Evolutionary conservation across 2,888 invertebrate genomes (phyloP).

Genomic region (Orthosia gothica): DNA sequence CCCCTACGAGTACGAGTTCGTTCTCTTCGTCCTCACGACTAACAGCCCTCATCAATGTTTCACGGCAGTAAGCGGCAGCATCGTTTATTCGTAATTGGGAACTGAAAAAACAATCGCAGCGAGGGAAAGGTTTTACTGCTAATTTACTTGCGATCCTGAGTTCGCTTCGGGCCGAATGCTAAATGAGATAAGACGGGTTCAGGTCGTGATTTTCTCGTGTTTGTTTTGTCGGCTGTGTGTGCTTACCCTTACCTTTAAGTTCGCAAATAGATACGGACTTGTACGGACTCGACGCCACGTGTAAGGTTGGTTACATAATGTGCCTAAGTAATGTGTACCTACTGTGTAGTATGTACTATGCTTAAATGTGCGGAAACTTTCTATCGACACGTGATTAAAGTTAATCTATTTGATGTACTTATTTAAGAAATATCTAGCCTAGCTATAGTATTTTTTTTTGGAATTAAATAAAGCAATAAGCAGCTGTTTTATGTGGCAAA

Average conservation of each 20-base stretch:
- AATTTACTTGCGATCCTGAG: conserved; percentile 78
- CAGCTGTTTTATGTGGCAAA: not conserved
- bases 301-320: conserved; percentile 21
- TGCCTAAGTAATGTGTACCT: not conserved
- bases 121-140: conserved; percentile 81
- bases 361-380: not conserved
- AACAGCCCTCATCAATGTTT: conserved; percentile 87
- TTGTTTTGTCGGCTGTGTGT: conserved; percentile 55
- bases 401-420: not conserved
- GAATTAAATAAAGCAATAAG: not conserved
- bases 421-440: no score
- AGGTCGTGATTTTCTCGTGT: conserved; percentile 57
- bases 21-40: conserved; percentile 67
- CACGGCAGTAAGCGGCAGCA: conserved; percentile 82
- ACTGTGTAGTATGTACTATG: not conserved
- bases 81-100: conserved; percentile 86
- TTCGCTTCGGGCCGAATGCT: conserved; percentile 74
- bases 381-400: not conserved
- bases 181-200: conserved; percentile 74
- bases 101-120: conserved; percentile 85
- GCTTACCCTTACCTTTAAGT: conserved; percentile 46
- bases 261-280: conserved; percentile 29
- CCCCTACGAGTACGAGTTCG: conserved; percentile 41
- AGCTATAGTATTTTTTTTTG: no score
- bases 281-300: conserved; percentile 6